Conservation (phyloP, 2,888 invertebrate species). For the Tholera decimalis region DNA sequence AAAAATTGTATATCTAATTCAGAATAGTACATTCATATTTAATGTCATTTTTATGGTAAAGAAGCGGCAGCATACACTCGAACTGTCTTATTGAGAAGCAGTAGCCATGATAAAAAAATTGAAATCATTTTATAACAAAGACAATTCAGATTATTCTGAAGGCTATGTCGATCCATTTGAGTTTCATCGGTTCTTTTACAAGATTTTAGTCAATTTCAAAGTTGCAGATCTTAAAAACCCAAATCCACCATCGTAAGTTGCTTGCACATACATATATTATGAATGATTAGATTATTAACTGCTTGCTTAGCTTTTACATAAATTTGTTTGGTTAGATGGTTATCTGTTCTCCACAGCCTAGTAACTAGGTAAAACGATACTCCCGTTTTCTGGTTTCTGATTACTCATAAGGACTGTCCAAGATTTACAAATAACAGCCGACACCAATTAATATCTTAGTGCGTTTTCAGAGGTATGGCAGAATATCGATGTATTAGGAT, state of each 20-base stretch:
- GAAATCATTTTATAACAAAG: slow-evolving; percentile 74
- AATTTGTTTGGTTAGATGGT: too few species aligned
- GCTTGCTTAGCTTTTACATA: too few species aligned
- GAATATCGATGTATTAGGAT: too few species aligned
- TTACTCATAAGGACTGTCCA: too few species aligned
- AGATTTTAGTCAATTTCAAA: slow-evolving; percentile 71
- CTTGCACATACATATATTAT: neutral
- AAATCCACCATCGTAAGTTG: slow-evolving; percentile 52
- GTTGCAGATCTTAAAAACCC: slow-evolving; percentile 70
- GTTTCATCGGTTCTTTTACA: slow-evolving; percentile 76
- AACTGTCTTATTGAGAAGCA: neutral
- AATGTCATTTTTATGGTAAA: neutral
- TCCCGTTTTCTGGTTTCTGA: too few species aligned
- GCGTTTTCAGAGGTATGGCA: too few species aligned
- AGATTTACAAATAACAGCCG: too few species aligned
- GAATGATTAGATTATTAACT: too few species aligned
- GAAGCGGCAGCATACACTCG: neutral
- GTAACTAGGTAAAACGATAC: too few species aligned
- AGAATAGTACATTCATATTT: slow-evolving; percentile 16
- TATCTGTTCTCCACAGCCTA: too few species aligned
- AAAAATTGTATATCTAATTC: slow-evolving; percentile 27
- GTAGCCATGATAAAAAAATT: slow-evolving; percentile 66
- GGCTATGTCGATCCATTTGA: slow-evolving; percentile 75
- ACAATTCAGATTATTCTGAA: slow-evolving; percentile 68
- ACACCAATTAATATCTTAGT: too few species aligned